A percentile compares a stretch with the other conserved stretches of the same genome.
phyloP scores from a whole-genome alignment of 2,888 invertebrate species.

The Serripes groenlandicus region DNA sequence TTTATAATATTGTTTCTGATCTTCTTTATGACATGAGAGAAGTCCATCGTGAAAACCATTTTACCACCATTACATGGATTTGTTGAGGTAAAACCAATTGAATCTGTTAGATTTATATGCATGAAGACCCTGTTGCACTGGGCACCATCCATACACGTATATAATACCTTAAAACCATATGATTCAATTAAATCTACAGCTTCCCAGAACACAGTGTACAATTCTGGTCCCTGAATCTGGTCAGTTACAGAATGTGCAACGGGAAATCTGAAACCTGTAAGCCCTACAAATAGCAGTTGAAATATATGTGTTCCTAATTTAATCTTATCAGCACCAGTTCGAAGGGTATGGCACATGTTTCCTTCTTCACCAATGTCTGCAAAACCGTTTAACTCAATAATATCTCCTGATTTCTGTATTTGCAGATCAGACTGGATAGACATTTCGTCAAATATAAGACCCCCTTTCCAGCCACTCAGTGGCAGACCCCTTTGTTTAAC shows the following conservation, averaged over 20 bases:
- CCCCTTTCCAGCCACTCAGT: no score
- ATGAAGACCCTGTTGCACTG: constrained; percentile 40
- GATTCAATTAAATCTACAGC: constrained; percentile 34
- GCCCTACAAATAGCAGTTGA: no score
- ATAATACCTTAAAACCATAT: constrained; percentile 43
- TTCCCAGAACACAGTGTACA: constrained; percentile 48
- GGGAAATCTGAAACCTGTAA: constrained; percentile 63
- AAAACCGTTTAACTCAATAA: no score
- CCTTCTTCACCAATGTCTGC: no score
- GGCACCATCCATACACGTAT: constrained; percentile 43
- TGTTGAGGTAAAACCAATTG: constrained; percentile 9
- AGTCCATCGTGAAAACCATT: constrained; percentile 42
- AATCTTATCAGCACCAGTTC: no score
- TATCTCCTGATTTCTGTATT: no score
- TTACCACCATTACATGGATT: constrained; percentile 4
- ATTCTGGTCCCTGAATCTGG: constrained; percentile 26
- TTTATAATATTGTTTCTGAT: constrained; percentile 55
- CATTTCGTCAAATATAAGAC: no score
- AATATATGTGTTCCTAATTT: no score
- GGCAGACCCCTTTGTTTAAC: no score
- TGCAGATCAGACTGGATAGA: no score
- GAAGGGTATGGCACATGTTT: no score
- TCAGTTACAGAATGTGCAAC: constrained; percentile 36
- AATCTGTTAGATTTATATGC: constrained; percentile 25
- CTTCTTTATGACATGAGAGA: constrained; percentile 44